Evolutionary conservation across 2,113 vertebrate genomes (phyloP).

Genomic region (Otis tarda): DNA sequence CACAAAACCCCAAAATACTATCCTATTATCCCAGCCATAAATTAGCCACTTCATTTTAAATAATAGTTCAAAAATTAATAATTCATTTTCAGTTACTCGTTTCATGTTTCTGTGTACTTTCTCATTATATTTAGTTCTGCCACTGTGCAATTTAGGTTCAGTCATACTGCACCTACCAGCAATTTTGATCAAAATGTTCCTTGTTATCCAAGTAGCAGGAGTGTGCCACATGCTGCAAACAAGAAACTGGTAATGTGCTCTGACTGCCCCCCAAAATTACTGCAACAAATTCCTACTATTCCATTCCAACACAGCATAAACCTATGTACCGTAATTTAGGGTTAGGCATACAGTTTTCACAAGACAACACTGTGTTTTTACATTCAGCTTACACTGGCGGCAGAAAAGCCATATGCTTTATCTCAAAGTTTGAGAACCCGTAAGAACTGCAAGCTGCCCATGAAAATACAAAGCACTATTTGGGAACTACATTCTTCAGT

Average conservation of each 20-base stretch:
- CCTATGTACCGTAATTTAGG: background rate
- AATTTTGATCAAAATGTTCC: background rate
- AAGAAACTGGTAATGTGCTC: background rate
- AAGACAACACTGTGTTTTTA: background rate
- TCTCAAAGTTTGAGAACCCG: background rate
- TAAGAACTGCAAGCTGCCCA: background rate
- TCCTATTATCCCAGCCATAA: background rate
- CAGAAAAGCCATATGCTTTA: background rate
- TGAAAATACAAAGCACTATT: background rate
- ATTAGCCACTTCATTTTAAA: background rate
- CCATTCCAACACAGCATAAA: background rate
- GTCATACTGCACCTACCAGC: background rate
- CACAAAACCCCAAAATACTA: background rate
- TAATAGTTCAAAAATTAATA: background rate
- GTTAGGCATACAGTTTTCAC: background rate
- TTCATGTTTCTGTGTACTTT: background rate
- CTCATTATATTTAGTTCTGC: background rate
- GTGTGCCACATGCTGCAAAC: background rate
- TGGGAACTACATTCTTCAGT: background rate
- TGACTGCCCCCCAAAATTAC: background rate
- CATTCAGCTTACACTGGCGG: background rate
- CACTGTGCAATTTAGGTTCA: background rate
- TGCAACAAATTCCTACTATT: background rate
- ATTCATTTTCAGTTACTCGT: background rate
- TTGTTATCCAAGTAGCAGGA: background rate